Conservation (phyloP, 2,888 invertebrate species). For the Cerastis leucographa region DNA sequence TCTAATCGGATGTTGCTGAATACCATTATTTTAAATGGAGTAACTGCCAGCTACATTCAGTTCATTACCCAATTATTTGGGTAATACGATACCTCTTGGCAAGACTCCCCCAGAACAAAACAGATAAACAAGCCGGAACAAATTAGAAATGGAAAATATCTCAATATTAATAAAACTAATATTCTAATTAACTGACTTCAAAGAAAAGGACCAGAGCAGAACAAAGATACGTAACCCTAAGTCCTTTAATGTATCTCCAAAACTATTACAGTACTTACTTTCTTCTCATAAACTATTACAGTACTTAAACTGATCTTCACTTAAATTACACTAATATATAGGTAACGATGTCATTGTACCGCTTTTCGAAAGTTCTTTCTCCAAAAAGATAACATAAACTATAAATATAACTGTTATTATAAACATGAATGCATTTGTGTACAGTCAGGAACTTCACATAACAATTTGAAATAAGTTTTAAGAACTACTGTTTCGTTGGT, state of each 20-base stretch:
- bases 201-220: not conserved
- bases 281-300: conserved; percentile 5
- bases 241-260: not conserved
- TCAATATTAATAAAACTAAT: too few species aligned
- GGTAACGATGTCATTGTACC: conserved; percentile 12
- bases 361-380: not conserved
- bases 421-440: not conserved
- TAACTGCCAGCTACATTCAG: not conserved
- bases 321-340: not conserved
- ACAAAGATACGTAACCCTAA: not conserved
- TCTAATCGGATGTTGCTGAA: not conserved
- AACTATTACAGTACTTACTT: not conserved
- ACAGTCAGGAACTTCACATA: not conserved
- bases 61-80: not conserved
- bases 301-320: not conserved
- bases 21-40: not conserved
- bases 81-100: not conserved
- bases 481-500: not conserved
- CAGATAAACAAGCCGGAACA: not conserved
- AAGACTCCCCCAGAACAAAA: not conserved
- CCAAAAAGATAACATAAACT: not conserved
- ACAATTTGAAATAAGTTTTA: not conserved
- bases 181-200: not conserved
- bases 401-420: not conserved
- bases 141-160: not conserved